phyloP scores from a whole-genome alignment of 1,140 invertebrate species.

The Drosophila fuyamai region DNA sequence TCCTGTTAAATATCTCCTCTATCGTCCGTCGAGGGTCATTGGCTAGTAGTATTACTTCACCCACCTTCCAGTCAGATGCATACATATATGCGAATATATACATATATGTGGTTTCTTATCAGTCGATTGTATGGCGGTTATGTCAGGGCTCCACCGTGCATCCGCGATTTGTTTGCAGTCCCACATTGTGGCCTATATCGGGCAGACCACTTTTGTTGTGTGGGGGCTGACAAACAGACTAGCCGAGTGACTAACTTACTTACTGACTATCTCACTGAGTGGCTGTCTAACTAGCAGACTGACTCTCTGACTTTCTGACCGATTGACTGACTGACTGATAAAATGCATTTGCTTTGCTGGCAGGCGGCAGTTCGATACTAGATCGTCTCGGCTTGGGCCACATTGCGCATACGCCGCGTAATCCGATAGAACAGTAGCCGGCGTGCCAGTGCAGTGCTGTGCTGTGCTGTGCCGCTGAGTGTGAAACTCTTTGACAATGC shows the following conservation, averaged over 20 bases:
- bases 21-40: neutral
- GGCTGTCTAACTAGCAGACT: neutral
- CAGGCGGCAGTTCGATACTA: slow-evolving; percentile 12
- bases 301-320: neutral
- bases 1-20: too few relatives aligned
- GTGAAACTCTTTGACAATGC: slow-evolving; percentile 54
- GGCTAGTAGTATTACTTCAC: slow-evolving; percentile 11
- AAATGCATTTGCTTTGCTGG: slow-evolving; percentile 24
- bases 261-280: neutral
- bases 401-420: slow-evolving; percentile 67
- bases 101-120: slow-evolving; percentile 18
- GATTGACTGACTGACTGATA: slow-evolving; percentile 35
- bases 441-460: neutral
- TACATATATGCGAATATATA: neutral
- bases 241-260: neutral
- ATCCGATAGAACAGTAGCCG: slow-evolving; percentile 40
- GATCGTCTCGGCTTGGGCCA: slow-evolving; percentile 9
- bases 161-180: slow-evolving; percentile 36
- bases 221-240: slow-evolving; percentile 10
- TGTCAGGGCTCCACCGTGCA: slow-evolving; percentile 24
- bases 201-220: slow-evolving; percentile 33
- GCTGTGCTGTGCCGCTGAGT: slow-evolving; percentile 10
- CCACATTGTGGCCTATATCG: slow-evolving; percentile 39
- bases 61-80: slow-evolving; percentile 3
- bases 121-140: slow-evolving; percentile 22